phyloP scores from a whole-genome alignment of 2,113 vertebrate species.

The Lamprologus speciosus region DNA sequence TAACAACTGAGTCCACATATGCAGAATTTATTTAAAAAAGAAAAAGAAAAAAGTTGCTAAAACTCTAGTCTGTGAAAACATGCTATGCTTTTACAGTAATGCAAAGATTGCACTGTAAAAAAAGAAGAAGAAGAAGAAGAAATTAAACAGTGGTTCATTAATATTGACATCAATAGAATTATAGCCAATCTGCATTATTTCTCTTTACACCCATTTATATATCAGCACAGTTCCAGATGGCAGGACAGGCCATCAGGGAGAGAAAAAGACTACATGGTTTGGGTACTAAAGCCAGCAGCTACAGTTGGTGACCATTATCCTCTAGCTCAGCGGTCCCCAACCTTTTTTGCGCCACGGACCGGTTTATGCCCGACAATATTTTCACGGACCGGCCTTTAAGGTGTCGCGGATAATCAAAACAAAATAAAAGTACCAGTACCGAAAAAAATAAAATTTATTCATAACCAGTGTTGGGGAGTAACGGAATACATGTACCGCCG shows the following conservation, averaged over 20 bases:
- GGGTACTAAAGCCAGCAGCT: background rate
- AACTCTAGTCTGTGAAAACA: background rate
- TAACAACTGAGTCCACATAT: background rate
- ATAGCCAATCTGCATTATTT: background rate
- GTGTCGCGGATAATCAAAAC: too few relatives aligned
- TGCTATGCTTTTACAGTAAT: background rate
- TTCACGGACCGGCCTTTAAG: too few relatives aligned
- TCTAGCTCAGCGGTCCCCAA: too few relatives aligned
- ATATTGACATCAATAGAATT: background rate
- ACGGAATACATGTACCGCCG: too few relatives aligned
- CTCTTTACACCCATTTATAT: background rate
- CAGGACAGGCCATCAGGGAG: background rate
- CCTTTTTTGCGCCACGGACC: too few relatives aligned
- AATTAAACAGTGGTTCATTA: background rate
- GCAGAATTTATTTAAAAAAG: background rate
- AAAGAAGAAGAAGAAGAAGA: background rate
- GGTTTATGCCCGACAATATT: too few relatives aligned
- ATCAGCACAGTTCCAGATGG: background rate
- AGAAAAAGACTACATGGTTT: background rate
- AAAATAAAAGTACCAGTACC: too few relatives aligned
- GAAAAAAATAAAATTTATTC: too few relatives aligned
- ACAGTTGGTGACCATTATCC: rapidly evolving
- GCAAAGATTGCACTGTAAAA: background rate
- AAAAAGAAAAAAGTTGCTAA: background rate
- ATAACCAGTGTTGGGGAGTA: too few relatives aligned